Evolutionary conservation across 2,797 vertebrate species (phyloP), one percentile per base, ranked within the genome.

Genomic region (Arnoldichthys spilopterus): DNA sequence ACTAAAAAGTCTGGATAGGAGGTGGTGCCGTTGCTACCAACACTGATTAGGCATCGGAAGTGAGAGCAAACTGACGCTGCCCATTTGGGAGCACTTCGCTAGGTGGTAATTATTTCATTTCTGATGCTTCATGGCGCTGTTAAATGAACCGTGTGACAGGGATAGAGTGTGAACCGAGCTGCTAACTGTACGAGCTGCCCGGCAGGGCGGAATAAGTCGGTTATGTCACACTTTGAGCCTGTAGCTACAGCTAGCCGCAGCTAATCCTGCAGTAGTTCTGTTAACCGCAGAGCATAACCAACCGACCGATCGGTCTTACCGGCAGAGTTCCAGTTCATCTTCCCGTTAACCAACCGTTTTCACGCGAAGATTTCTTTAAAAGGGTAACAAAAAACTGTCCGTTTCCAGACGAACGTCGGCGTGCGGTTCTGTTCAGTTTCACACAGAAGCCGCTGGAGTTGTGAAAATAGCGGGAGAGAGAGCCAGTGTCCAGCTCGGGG

Each of bases 321-420:
- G 45, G 81, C 40, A 37, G 45, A 77, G 76, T 72, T 85, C 74
- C 77, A 77, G 79, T 53, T 83, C 85, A 86, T 85, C 59, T 73
- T 78, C 61, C 7, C 70, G 24, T 59, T 30, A 56, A 24, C 20
- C 43, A 45, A 24, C 63, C 22, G 47, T 56, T 37, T 28, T 12
- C 26, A n/a, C 70, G 47, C 26, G 54, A 18, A 16, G 16, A n/a
- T 64, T 11, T 32, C 54, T 18, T n/a, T n/a, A n/a, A n/a, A n/a
- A n/a, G n/a, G 12, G 1, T 51, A 2, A 11, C 12, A 24, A 26
- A 13, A 59, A 28, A 28, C 26, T 30, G 30, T 16, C 3, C 30
- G 16, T 3, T 34, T 62, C 1, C 59, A 34, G 18, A 3, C 18
- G 20, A 37, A 37, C 40, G 40, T 43, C 3, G 11, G 9, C 11